Conservation (phyloP, 2,888 invertebrate species). For the Lepidochrysops patricia region DNA sequence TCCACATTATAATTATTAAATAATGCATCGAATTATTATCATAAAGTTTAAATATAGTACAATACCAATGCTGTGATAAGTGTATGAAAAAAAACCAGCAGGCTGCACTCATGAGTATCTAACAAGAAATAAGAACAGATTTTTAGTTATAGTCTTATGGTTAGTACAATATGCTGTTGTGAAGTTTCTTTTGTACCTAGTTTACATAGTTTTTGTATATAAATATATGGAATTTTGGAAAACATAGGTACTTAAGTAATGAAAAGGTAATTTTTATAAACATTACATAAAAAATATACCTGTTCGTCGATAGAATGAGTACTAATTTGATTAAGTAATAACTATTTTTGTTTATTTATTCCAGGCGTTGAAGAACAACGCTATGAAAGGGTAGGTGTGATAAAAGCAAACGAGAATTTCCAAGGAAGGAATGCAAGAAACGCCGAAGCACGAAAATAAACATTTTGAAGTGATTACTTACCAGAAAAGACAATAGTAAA, state of each 20-base stretch:
- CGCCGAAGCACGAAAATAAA: background rate
- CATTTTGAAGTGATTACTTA: conserved; percentile 4
- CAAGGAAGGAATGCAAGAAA: background rate
- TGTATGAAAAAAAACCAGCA: background rate
- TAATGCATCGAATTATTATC: too few species aligned
- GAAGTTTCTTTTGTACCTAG: background rate
- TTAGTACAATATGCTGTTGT: background rate
- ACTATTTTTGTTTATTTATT: background rate
- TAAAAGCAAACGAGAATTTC: background rate
- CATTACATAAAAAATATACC: too few species aligned
- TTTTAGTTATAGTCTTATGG: background rate
- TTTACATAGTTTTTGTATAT: too few species aligned
- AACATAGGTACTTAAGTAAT: too few species aligned
- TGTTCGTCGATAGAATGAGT: too few species aligned
- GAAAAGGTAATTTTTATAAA: too few species aligned
- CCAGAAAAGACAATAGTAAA: conserved; percentile 3
- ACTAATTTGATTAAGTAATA: too few species aligned
- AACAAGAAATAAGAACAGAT: background rate
- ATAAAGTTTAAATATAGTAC: too few species aligned
- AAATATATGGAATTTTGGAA: too few species aligned
- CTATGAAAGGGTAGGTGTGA: conserved; percentile 10
- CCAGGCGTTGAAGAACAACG: conserved; percentile 9
- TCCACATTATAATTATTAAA: too few species aligned
- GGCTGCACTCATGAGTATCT: background rate
- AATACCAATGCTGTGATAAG: background rate